Percentiles rank a stretch among this genome's conserved stretches.
phyloP scores from a whole-genome alignment of 2,888 invertebrate species.

The Ditylenchus weischeri region DNA sequence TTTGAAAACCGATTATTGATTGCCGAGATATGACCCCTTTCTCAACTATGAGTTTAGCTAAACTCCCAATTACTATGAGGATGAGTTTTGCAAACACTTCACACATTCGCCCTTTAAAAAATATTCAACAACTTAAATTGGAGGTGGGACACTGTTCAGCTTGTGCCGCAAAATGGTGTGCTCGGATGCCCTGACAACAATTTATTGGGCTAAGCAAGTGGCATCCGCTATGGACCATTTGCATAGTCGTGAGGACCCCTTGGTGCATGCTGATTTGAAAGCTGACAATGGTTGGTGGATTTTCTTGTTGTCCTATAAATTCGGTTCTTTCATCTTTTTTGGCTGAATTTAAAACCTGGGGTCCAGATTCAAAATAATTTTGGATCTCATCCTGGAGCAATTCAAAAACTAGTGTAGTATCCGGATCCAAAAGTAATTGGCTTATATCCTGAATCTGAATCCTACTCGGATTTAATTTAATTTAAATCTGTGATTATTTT shows the following conservation, averaged over 20 bases:
- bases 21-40: too few relatives aligned
- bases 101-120: too few relatives aligned
- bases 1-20: too few relatives aligned
- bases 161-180: slow-evolving; percentile 23
- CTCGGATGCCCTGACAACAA: slow-evolving; percentile 64
- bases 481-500: too few relatives aligned
- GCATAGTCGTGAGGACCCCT: slow-evolving; percentile 72
- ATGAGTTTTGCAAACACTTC: too few relatives aligned
- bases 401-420: too few relatives aligned
- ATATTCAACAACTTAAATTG: not conserved
- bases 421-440: too few relatives aligned
- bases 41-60: too few relatives aligned
- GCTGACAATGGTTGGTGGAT: slow-evolving; percentile 42
- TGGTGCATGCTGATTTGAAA: slow-evolving; percentile 97
- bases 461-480: too few relatives aligned
- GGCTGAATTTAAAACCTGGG: slow-evolving; percentile 5
- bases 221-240: slow-evolving; percentile 93
- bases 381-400: too few relatives aligned
- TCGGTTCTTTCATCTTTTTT: not conserved
- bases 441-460: too few relatives aligned
- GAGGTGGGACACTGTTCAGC: slow-evolving; percentile 27
- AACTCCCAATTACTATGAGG: too few relatives aligned
- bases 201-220: slow-evolving; percentile 91
- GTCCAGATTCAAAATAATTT: not conserved
- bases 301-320: not conserved